phyloP scores from a whole-genome alignment of 64 coral and sea anemone genomes.

The Montipora capricornis region DNA sequence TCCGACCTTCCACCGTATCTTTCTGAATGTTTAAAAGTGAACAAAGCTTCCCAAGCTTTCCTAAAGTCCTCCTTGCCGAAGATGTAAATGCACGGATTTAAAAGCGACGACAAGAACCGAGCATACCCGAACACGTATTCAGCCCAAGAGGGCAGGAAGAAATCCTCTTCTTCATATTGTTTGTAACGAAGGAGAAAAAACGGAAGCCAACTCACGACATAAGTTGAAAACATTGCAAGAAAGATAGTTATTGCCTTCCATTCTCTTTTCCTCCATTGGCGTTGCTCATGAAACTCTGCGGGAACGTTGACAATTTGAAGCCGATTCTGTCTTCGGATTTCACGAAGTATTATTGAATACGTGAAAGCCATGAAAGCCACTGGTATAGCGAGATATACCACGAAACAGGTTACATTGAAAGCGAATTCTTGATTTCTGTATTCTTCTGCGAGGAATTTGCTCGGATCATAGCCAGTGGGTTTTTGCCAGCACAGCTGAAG shows the following conservation, averaged over 20 bases:
- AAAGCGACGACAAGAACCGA: slow-evolving; percentile 63
- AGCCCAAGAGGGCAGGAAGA: slow-evolving; percentile 12
- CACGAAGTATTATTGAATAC: slow-evolving; percentile 42
- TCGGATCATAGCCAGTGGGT: background rate
- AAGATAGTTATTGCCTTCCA: slow-evolving; percentile 61
- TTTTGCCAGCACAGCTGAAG: slow-evolving; percentile 67
- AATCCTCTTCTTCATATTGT: slow-evolving; percentile 17
- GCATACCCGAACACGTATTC: slow-evolving; percentile 70
- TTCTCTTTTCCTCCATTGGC: slow-evolving; percentile 13
- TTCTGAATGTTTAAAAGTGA: background rate
- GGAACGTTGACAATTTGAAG: slow-evolving; percentile 39
- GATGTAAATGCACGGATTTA: slow-evolving; percentile 78
- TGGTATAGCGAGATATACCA: slow-evolving; percentile 47
- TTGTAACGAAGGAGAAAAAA: slow-evolving; percentile 58
- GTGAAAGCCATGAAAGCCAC: slow-evolving; percentile 53
- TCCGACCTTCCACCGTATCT: slow-evolving; percentile 23
- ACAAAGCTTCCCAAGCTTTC: slow-evolving; percentile 47
- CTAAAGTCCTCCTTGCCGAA: slow-evolving; percentile 84
- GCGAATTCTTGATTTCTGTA: slow-evolving; percentile 18
- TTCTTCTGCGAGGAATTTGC: background rate
- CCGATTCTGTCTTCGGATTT: slow-evolving; percentile 59
- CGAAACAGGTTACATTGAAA: slow-evolving; percentile 53
- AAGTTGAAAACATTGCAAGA: slow-evolving; percentile 47
- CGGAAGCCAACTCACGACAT: slow-evolving; percentile 62
- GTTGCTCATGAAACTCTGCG: slow-evolving; percentile 6